Base-by-base conservation (phyloP, 2,888 invertebrate genomes). In the Oscheius sp. region DNA sequence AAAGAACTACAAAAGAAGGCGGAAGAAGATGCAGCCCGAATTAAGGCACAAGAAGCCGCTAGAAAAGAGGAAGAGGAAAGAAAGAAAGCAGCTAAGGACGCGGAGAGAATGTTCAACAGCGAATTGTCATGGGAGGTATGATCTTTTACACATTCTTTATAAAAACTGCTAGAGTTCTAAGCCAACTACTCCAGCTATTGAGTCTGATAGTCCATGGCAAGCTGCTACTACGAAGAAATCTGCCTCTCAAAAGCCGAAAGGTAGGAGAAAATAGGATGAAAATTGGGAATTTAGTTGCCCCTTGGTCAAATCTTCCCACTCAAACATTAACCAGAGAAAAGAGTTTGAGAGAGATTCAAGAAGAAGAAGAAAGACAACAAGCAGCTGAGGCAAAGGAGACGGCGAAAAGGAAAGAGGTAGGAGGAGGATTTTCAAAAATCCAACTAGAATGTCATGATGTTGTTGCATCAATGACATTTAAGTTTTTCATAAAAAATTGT, bases 291-390 rank as follows among this genome's bases (percentile, higher is more conserved):
- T 5, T 41, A 41, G 51, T 17, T 41, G 62, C 62, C 4, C 36
- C 67, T n/a, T 67, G 67, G 67, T 24, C 44, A 6, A 33, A 32
- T 1, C 9, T 20, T 47, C 20, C 33, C 17, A 12, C 50, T 2
- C 28, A 22, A 17, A 26, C 14, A 30, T 38, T 32, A 24, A 20
- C 44, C 12, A 36, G 51, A 14, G 67, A 67, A 49, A 67, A 67
- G 51, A 62, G 62, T 30, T 45, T 67, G n/a, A 47, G 51, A 14
- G 67, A 67, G 22, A 67, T 67, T 51, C 67, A 73, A 36, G 62
- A 62, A 1, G 78, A 74, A 41, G 75, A 77, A 45, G 76, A 79
- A 26, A 47, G 77, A 14, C 65, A 73, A 32, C 30, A 68, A 47
- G 56, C 54, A 12, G 68, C 54, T 54, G 54, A 54, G 36, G 54